Evolutionary conservation across 2,797 vertebrate genomes (phyloP).

Genomic region (Otolemur crassicaudatus): DNA sequence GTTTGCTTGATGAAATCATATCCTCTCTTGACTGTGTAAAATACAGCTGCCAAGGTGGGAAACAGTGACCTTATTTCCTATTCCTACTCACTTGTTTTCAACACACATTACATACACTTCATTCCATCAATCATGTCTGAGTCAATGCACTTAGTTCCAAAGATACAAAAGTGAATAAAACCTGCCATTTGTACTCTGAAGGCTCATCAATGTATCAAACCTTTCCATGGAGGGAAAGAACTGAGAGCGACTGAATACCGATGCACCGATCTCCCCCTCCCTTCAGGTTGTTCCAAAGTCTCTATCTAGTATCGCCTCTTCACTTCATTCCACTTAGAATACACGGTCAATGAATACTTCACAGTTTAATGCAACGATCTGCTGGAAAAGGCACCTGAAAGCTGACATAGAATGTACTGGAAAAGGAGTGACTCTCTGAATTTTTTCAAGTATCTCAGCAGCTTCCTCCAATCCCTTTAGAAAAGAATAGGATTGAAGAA

Average conservation of each 20-base stretch:
- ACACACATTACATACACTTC: not conserved
- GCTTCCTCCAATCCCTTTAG: not conserved
- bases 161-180: conserved; percentile 20
- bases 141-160: not conserved
- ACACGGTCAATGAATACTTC: not conserved
- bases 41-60: not conserved
- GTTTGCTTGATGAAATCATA: not conserved
- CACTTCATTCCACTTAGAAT: conserved; percentile 16
- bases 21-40: not conserved
- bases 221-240: not conserved
- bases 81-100: not conserved
- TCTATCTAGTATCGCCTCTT: not conserved
- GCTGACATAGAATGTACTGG: not conserved
- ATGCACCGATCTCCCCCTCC: not conserved
- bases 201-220: not conserved
- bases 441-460: not conserved
- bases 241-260: not conserved
- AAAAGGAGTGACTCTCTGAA: not conserved
- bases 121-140: not conserved
- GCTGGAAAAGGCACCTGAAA: conserved; percentile 18
- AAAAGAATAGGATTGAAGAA: not conserved
- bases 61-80: not conserved
- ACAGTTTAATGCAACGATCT: not conserved
- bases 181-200: not conserved
- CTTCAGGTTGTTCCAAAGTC: not conserved